Percentiles rank a stretch among this genome's conserved stretches.
These are phyloP conservation scores for Ascidia mentula DNA, from an alignment of 23 tunicate genomes.

Conservation along the genomic window DNA sequence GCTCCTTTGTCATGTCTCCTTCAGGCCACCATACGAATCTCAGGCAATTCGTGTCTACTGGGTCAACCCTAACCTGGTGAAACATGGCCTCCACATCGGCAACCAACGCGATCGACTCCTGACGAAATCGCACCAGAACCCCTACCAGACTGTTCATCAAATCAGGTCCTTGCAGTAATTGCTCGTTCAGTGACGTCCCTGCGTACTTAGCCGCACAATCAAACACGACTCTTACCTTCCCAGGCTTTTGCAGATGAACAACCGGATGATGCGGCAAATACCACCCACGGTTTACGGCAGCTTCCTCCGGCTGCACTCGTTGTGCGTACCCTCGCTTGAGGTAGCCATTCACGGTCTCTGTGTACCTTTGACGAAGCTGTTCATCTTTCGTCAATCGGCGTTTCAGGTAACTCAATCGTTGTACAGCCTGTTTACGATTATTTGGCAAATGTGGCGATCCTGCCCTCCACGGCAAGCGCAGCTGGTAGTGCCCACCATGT, in stretches of 20 bases:
- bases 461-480: not conserved
- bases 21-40: constrained; percentile 12
- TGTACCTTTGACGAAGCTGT: not conserved
- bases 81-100: constrained; percentile 6
- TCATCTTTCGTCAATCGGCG: not conserved
- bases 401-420: not conserved
- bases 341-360: not conserved
- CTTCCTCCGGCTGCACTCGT: not conserved
- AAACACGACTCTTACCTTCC: not conserved
- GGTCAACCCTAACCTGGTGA: not conserved
- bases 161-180: not conserved
- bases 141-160: constrained; percentile 1
- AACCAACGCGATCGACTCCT: not conserved
- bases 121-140: not conserved
- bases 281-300: not conserved
- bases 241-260: not conserved
- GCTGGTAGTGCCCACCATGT: not conserved
- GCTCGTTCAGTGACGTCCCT: not conserved
- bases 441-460: not conserved
- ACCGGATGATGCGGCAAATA: not conserved
- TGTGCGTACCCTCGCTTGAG: constrained; percentile 1
- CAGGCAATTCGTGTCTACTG: not conserved
- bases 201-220: not conserved
- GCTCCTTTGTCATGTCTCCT: not conserved
- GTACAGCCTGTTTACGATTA: not conserved